Evolutionary conservation across 2,888 invertebrate genomes (phyloP).

Genomic region (Conistra vaccinii): DNA sequence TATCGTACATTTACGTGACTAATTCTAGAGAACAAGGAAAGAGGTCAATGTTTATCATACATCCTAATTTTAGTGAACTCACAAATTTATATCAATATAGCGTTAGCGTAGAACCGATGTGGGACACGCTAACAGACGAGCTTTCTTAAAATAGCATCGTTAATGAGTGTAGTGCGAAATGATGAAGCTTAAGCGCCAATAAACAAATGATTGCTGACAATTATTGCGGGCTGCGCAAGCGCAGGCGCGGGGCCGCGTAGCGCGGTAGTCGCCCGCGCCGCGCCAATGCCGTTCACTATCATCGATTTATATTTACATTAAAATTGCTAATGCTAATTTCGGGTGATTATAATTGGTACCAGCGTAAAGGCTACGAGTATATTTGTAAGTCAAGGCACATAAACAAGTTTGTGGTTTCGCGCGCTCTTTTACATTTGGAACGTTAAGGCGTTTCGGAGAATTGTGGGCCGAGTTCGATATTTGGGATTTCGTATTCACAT

Average conservation of each 20-base stretch:
- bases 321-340: conserved; percentile 59
- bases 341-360: conserved; percentile 44
- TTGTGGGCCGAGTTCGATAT: conserved; percentile 21
- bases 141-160: conserved; percentile 82
- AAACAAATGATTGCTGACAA: conserved; percentile 85
- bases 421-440: conserved; percentile 13
- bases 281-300: conserved; percentile 52
- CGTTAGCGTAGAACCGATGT: conserved; percentile 69
- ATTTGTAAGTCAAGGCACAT: conserved; percentile 45
- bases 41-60: conserved; percentile 54
- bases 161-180: conserved; percentile 80
- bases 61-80: conserved; percentile 56
- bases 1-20: conserved; percentile 1
- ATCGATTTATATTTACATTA: conserved; percentile 66
- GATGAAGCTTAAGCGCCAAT: conserved; percentile 80
- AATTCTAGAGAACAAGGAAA: conserved; percentile 33
- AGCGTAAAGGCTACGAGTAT: conserved; percentile 42
- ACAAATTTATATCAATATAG: conserved; percentile 58
- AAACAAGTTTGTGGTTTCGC: conserved; percentile 39
- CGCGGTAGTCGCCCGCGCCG: conserved; percentile 67
- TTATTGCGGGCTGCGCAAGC: conserved; percentile 56
- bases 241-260: conserved; percentile 66
- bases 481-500: conserved; percentile 21
- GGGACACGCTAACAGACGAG: conserved; percentile 76
- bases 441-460: conserved; percentile 44